Evolutionary conservation across 2,888 invertebrate species (phyloP), one percentile per base, ranked within the genome.

Genomic region (Neoaliturus tenellus): DNA sequence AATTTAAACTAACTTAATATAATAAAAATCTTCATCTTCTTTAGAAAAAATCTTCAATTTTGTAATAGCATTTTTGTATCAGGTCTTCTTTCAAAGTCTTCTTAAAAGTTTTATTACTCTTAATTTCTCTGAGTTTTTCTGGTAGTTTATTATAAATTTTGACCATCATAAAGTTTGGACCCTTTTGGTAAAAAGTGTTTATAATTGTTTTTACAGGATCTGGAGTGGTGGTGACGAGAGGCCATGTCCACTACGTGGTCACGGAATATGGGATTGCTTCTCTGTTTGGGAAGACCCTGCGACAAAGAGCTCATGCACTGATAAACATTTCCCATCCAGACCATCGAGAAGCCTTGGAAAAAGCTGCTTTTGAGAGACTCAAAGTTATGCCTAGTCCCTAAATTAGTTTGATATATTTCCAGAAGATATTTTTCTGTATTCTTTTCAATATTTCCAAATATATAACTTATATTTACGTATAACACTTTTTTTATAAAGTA

Each of bases 211-310:
- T n/a, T n/a, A n/a, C n/a, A 96, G 98, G 98, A 88, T 97, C 96
- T 84, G 98, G 98, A n/a, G 97, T 98, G 4, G 98, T 98, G 20
- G 97, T 98, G 0, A 95, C 96, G 0, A 93, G 98, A 86, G 98
- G 97, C 0, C 98, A 98, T 90, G 96, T 96, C 0, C 97, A 98
- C 90, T 98, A 98, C 90, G 93, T 98, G 2, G 98, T 98, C 0
- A 98, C 98, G 0, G 98, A 98, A 90, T 93, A 96, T 87, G 98
- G 98, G n/a, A 95, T 98, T 87, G 98, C 98, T 0, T 92, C 94
- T 83, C 91, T 98, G 73, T 98, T 98, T 90, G 98, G 98, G 55
- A 97, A 97, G 91, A 95, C 95, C 20, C 92, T 98, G 81, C 92
- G 98, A 0, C 98, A 98, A 90, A 92, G 98, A 81, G 98, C 98